Evolutionary conservation across 35 echinoderm and acorn worm genomes (phyloP), one percentile per base, ranked within the genome.

Genomic region (Anneissia japonica): DNA sequence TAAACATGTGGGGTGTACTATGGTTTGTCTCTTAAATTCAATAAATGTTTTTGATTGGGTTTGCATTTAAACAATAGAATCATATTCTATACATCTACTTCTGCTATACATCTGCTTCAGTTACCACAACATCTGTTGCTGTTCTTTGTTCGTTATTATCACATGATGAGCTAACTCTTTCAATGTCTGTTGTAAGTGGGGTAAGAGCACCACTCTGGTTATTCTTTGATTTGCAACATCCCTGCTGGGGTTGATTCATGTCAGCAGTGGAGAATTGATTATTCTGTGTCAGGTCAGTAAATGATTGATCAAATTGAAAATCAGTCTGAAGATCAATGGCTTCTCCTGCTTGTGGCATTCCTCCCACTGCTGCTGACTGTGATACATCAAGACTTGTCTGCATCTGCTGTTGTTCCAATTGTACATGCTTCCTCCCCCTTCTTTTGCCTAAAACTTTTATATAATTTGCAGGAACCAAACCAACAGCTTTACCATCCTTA

Each of bases 401-500:
- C 51, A 79, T 74, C 46, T 81, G 78, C 35, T 82, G 46, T 34
- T 89, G 79, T 83, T 73, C 72, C 7, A 81, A 35, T 10, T 75
- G 40, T 13, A 87, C 74, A 77, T 89, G 64, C 36, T 90, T 85
- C 31, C 72, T 84, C 39, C 96, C 96, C 38, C 83, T 91, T 56
- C 92, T 55, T 46, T 90, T 99, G 12, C 96, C 96, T 30, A 94
- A 87, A 21, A 99, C 85, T 75, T 99, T 99, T 37, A 99, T 83
- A 77, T 99, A 99, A 79, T 99, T 99, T 39, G 89, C 92, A 32
- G 96, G 96, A 64, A 99, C 87, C n/a, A 94, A 87, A 3, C 96
- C 96, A 31, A 90, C 74, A 29, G 74, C 84, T 72, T 95, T 76
- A 23, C 92, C 88, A 80, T 91, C 89, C 31, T 81, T 87, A 73